Conservation (phyloP, 1,140 invertebrate genomes). For the Caenorhabditis brenneri region DNA sequence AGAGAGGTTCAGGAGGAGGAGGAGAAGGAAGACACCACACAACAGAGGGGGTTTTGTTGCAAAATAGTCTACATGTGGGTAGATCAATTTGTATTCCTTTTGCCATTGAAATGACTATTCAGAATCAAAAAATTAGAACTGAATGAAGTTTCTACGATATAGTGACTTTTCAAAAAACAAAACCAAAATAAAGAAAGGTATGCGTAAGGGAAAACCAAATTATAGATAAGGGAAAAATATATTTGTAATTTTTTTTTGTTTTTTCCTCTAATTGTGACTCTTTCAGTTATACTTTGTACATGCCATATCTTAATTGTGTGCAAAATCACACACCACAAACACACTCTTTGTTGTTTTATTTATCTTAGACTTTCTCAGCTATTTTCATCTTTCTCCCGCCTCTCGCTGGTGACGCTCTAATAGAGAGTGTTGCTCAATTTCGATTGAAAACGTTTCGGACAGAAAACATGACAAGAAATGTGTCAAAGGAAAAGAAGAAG, state of each 20-base stretch:
- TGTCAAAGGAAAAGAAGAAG: neutral
- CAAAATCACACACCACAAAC: slow-evolving; percentile 28
- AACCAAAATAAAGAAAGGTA: neutral
- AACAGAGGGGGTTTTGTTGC: neutral
- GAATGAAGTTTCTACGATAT: neutral
- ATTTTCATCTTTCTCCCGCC: slow-evolving; percentile 38
- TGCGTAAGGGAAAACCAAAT: slow-evolving; percentile 24
- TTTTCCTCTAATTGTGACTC: neutral
- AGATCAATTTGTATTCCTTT: neutral
- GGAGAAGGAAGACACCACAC: slow-evolving; percentile 30
- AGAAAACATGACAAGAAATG: neutral
- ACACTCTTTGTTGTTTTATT: neutral
- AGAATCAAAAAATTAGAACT: neutral
- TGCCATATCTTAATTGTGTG: slow-evolving; percentile 12
- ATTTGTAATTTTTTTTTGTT: neutral
- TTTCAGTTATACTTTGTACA: neutral
- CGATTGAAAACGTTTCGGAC: neutral
- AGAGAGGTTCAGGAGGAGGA: no score
- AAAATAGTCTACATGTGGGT: neutral
- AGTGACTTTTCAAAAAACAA: neutral
- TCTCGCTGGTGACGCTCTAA: slow-evolving; percentile 33
- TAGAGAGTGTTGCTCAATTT: slow-evolving; percentile 35
- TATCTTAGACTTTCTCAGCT: neutral
- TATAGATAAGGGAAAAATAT: neutral
- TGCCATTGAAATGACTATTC: neutral